These are phyloP conservation scores for Acrocyrtus sp. DNA, from an alignment of 2,888 invertebrate genomes.

Conservation along the genomic window DNA sequence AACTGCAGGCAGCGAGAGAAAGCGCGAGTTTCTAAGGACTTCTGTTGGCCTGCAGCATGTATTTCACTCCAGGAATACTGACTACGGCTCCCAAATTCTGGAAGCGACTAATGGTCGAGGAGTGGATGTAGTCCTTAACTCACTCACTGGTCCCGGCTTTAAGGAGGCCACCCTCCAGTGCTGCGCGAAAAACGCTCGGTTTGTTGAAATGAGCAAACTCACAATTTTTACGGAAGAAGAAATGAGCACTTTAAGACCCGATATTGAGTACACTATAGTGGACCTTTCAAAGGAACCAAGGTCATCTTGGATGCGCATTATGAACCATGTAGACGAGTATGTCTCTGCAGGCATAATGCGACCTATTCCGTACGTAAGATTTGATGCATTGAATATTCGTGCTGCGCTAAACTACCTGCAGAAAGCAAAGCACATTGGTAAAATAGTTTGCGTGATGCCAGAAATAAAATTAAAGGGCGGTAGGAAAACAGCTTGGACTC, in stretches of 20 bases:
- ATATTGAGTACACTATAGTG: conserved; percentile 42
- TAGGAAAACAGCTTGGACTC: conserved; percentile 1
- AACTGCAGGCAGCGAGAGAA: conserved; percentile 49
- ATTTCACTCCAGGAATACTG: conserved; percentile 43
- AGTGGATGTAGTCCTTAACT: conserved; percentile 50
- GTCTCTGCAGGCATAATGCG: background rate
- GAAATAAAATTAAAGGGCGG: conserved; percentile 11
- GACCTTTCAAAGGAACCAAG: conserved; percentile 23
- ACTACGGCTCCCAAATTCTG: conserved; percentile 34
- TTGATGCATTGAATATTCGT: conserved; percentile 34
- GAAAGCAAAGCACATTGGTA: conserved; percentile 51
- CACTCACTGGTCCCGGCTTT: conserved; percentile 42
- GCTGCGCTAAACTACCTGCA: conserved; percentile 41
- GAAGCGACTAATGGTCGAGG: conserved; percentile 29
- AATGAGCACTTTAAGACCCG: conserved; percentile 29
- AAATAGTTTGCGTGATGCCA: conserved; percentile 46
- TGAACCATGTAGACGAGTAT: conserved; percentile 9
- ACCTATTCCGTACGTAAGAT: conserved; percentile 46
- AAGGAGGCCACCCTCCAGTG: conserved; percentile 45
- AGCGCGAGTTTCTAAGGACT: conserved; percentile 36
- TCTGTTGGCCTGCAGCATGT: conserved; percentile 45
- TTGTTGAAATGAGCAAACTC: conserved; percentile 54
- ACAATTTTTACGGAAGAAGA: conserved; percentile 44
- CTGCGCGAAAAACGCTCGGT: conserved; percentile 29
- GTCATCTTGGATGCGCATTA: conserved; percentile 9